These are phyloP conservation scores for Heterochromis multidens DNA, from an alignment of 2,113 vertebrate species.

Conservation along the genomic window DNA sequence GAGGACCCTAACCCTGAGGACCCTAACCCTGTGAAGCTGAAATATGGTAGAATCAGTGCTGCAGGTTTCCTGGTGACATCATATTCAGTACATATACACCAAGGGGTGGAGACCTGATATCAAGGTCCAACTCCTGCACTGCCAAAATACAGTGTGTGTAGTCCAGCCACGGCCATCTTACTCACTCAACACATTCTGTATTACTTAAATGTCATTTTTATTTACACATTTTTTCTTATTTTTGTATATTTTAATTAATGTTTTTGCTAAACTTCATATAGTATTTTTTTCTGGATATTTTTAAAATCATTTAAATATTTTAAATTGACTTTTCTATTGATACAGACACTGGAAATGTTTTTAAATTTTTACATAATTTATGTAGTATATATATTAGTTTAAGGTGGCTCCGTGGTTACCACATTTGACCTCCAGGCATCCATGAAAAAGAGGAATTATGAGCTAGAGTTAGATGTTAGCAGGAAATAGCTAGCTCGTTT, in stretches of 20 bases:
- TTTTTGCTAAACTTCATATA: neutral
- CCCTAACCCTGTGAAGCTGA: neutral
- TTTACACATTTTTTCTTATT: neutral
- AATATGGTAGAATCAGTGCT: neutral
- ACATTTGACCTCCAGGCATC: neutral
- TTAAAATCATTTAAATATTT: too few species aligned
- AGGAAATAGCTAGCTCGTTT: neutral
- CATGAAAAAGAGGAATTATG: neutral
- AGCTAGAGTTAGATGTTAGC: neutral
- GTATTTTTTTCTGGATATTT: neutral
- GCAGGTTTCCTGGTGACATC: neutral
- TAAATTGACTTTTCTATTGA: too few species aligned
- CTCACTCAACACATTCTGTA: neutral
- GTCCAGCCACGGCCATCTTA: neutral
- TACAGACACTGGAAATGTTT: too few species aligned
- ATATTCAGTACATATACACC: accelerated
- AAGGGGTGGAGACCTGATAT: neutral
- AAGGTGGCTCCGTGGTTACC: too few species aligned
- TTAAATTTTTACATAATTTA: neutral
- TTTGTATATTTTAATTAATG: neutral
- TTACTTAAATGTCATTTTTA: neutral
- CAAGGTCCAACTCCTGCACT: neutral
- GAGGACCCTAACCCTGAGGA: neutral
- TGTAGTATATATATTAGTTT: neutral
- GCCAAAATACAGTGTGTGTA: neutral